A percentile compares a stretch with the other conserved stretches of the same genome.
These are phyloP conservation scores for Spodoptera exigua DNA, from an alignment of 2,888 invertebrate genomes.

Conservation along the genomic window DNA sequence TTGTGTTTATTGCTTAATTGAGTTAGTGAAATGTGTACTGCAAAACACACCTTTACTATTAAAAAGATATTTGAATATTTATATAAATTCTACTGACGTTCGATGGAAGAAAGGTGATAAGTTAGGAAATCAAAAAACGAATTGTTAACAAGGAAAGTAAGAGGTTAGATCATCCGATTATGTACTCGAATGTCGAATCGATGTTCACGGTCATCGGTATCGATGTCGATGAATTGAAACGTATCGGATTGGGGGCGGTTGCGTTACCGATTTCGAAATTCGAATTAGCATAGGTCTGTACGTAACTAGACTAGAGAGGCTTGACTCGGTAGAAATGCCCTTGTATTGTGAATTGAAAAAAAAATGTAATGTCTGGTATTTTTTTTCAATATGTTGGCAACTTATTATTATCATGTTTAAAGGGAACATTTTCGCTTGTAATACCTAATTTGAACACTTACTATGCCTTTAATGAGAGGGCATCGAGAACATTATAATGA, in stretches of 20 bases:
- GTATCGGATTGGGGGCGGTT: conserved; percentile 60
- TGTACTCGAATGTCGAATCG: conserved; percentile 67
- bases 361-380: no score
- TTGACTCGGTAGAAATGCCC: not conserved
- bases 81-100: no score
- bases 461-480: no score
- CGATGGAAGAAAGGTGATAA: not conserved
- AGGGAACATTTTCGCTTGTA: no score
- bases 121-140: conserved; percentile 16
- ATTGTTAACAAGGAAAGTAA: conserved; percentile 63
- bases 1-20: no score
- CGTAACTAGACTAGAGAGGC: conserved; percentile 23
- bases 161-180: conserved; percentile 62
- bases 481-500: no score
- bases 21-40: no score
- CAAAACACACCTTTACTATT: no score
- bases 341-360: conserved; percentile 17
- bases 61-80: no score
- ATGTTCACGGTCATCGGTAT: conserved; percentile 67
- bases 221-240: conserved; percentile 49
- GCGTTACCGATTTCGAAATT: conserved; percentile 57
- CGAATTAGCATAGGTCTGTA: conserved; percentile 32
- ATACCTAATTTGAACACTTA: no score
- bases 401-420: no score
- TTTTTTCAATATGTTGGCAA: no score